These are phyloP conservation scores for Nannobrachium achirus DNA, from an alignment of 2,113 vertebrate genomes.

Conservation along the genomic window DNA sequence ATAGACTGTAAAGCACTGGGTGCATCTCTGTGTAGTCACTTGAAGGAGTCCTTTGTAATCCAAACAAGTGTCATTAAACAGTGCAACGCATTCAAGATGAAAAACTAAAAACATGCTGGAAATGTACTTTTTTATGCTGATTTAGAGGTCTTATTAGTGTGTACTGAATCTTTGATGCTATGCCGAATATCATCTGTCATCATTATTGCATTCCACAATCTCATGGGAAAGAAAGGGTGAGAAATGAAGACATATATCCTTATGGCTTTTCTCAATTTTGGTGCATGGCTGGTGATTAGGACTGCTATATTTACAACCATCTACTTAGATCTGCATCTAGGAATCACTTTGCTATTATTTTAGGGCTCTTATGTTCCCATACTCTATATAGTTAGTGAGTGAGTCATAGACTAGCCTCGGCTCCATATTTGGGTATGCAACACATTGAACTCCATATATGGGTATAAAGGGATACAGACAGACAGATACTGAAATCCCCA, in stretches of 20 bases:
- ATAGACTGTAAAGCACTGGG: neutral
- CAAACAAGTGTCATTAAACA: slow-evolving; percentile 11
- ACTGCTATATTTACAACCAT: too few relatives aligned
- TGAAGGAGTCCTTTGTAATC: slow-evolving; percentile 23
- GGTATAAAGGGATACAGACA: too few relatives aligned
- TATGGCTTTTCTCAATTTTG: too few relatives aligned
- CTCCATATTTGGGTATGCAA: too few relatives aligned
- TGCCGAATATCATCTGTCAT: slow-evolving; percentile 14
- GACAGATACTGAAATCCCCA: too few relatives aligned
- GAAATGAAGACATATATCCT: neutral
- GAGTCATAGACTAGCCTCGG: too few relatives aligned
- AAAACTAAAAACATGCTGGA: slow-evolving; percentile 51
- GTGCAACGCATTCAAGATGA: slow-evolving; percentile 3
- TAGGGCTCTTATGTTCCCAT: too few relatives aligned
- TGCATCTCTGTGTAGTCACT: slow-evolving; percentile 7
- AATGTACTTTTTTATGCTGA: slow-evolving; percentile 46
- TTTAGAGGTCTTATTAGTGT: slow-evolving; percentile 36
- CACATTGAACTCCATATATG: too few relatives aligned
- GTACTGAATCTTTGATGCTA: slow-evolving; percentile 36
- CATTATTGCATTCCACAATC: slow-evolving; percentile 49
- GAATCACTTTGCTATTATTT: too few relatives aligned
- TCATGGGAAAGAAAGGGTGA: slow-evolving; percentile 7
- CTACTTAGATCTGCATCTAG: too few relatives aligned
- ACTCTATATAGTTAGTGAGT: too few relatives aligned
- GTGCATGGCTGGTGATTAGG: too few relatives aligned